Evolutionary conservation across 2,113 vertebrate species (phyloP).

Genomic region (Hypocryptadius cinnamomeus): DNA sequence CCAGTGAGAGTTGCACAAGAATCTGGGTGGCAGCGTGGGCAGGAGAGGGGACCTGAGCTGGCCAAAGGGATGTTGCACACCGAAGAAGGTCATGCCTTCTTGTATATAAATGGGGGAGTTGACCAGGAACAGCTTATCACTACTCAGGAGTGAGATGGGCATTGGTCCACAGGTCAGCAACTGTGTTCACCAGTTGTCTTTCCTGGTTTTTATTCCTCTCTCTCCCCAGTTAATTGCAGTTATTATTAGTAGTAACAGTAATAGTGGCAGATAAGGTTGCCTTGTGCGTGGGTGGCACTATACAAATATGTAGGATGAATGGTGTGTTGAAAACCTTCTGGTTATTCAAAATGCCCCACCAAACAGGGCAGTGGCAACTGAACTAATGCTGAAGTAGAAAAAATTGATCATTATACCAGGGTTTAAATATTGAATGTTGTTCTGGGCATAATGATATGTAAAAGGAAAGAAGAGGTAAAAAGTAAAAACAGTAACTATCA

Average conservation of each 20-base stretch:
- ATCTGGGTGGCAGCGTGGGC: rapidly evolving
- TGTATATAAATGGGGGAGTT: neutral
- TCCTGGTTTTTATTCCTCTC: neutral
- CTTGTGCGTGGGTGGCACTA: neutral
- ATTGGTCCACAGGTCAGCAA: neutral
- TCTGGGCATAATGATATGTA: neutral
- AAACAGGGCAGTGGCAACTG: neutral
- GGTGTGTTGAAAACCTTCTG: neutral
- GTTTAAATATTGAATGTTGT: neutral
- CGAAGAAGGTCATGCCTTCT: neutral
- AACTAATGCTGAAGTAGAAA: neutral
- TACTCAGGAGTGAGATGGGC: neutral
- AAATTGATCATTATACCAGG: neutral
- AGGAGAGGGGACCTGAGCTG: neutral
- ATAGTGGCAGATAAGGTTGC: neutral
- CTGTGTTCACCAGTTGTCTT: neutral
- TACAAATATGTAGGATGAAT: neutral
- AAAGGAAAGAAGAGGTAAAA: neutral
- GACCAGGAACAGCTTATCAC: neutral
- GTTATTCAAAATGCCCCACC: neutral
- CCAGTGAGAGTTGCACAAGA: neutral
- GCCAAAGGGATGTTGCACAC: neutral
- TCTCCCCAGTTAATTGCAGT: too few relatives aligned
- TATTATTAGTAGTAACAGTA: neutral
- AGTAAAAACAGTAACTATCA: neutral